Evolutionary conservation across 2,888 invertebrate species (phyloP).

Genomic region (Rotaria macrura): DNA sequence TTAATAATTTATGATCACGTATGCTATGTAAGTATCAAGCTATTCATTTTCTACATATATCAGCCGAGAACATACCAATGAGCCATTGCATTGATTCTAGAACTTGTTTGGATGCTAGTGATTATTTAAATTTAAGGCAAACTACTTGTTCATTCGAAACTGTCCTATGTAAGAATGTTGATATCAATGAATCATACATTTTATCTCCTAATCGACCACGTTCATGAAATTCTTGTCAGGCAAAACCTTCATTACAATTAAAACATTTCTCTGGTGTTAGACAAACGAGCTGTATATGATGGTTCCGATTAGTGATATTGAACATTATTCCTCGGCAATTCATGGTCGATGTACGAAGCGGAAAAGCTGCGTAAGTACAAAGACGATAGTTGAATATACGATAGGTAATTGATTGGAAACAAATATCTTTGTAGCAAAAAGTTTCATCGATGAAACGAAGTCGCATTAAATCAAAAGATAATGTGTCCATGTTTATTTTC

Average conservation of each 20-base stretch:
- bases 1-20: too few species aligned
- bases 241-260: neutral
- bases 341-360: too few species aligned
- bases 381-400: conserved; percentile 17
- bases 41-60: too few species aligned
- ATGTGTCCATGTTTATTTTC: too few species aligned
- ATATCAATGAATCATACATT: neutral
- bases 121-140: neutral
- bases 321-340: neutral
- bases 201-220: neutral
- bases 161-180: neutral
- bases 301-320: neutral
- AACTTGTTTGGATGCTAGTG: neutral
- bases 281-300: neutral
- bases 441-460: neutral
- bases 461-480: neutral
- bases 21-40: too few species aligned
- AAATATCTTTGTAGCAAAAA: neutral
- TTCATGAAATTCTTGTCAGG: neutral
- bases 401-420: neutral
- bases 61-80: neutral
- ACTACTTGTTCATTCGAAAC: neutral
- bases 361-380: neutral
- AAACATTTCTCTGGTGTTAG: neutral
- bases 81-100: neutral